Evolutionary conservation across 2,113 vertebrate genomes (phyloP), one percentile per base, ranked within the genome.

Genomic region (Caranx melampygus): DNA sequence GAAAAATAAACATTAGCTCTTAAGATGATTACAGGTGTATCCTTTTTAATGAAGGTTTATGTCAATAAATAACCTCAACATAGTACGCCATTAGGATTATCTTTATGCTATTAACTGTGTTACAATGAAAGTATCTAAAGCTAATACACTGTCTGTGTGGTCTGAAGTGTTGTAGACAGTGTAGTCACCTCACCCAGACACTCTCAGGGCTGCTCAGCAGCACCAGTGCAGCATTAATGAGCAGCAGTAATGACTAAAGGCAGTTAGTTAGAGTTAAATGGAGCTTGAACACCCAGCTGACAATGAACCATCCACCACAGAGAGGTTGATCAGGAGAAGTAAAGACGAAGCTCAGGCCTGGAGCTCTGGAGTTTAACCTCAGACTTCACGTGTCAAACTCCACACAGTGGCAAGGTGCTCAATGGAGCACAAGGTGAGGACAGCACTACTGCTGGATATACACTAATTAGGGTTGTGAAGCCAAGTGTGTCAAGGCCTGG

Each of bases 261-360:
- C 81, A 91, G 84, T 92, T 91, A 89, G 92, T 92, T 90, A 79
- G 78, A 88, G 90, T 84, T 94, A 92, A 94, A 95, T 93, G 92
- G 95, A 91, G 87, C 92, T 85, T 92, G 89, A 95, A 95, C 83
- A 89, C 84, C 81, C 79, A 91, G 88, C 92, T 91, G 94, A 92
- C 94, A 91, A 84, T 74, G 79, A 84, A 65, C 66, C 70, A 12
- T 85, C 87, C 45, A 84, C 84, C 74, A 79, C 82, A 71, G 87
- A 86, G 84, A 78, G 79, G 84, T 83, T 81, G 80, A 89, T 90
- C 81, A 62, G 80, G 78, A 71, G 67, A 69, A 74, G 79, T 51
- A 55, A 37, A 85, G 69, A 76, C 69, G 80, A 75, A 54, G 85
- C 78, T 78, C 35, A 62, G 77, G 59, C 78, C 61, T 3, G 26